Percentiles rank a stretch among this genome's conserved stretches.
These are phyloP conservation scores for Hiodon alosoides DNA, from an alignment of 2,113 vertebrate genomes.

Conservation along the genomic window DNA sequence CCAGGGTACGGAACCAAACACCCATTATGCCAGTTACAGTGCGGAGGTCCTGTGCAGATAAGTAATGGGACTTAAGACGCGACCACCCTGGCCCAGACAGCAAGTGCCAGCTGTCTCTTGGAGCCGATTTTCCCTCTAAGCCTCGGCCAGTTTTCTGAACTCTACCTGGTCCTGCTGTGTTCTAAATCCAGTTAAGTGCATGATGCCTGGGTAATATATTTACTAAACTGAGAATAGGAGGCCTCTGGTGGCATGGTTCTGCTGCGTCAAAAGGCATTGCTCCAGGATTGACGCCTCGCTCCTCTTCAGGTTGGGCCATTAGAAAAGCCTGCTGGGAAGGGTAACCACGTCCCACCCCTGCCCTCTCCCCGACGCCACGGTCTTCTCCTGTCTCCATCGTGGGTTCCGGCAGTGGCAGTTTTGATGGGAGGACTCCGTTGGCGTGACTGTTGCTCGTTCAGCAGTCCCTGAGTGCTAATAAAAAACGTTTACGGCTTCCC, in stretches of 20 bases:
- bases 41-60: conserved; percentile 34
- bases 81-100: conserved; percentile 20
- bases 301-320: too few relatives aligned
- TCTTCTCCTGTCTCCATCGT: neutral
- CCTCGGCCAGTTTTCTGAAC: neutral
- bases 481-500: neutral
- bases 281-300: too few relatives aligned
- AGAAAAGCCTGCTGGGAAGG: too few relatives aligned
- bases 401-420: neutral
- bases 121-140: neutral
- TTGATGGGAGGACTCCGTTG: neutral
- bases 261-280: too few relatives aligned
- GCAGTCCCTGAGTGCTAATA: neutral
- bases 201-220: neutral
- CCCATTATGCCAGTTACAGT: conserved; percentile 38
- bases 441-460: neutral
- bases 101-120: neutral
- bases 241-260: too few relatives aligned
- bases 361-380: neutral
- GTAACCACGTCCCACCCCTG: neutral
- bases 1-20: conserved; percentile 43
- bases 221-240: too few relatives aligned
- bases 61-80: conserved; percentile 37
- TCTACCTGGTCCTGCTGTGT: neutral
- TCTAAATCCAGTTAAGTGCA: neutral